Conservation (phyloP, 2,888 invertebrate genomes). For the Drosophila yooni region DNA sequence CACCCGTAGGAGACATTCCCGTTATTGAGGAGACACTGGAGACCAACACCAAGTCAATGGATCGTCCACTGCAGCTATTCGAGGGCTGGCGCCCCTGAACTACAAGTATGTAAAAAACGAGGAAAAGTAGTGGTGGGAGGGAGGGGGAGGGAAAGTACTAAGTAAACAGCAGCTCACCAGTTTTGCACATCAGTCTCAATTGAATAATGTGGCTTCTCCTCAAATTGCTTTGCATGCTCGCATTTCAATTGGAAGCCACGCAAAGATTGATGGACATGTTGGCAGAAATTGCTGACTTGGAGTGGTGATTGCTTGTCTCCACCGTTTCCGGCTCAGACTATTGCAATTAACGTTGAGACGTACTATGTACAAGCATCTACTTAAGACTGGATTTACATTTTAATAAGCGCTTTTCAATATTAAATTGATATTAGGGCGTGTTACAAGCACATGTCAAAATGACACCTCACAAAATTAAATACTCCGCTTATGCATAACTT, state of each 20-base stretch:
- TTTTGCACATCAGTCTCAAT: conserved; percentile 56
- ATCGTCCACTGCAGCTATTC: conserved; percentile 80
- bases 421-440: conserved; percentile 3
- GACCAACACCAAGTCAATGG: conserved; percentile 66
- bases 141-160: not conserved
- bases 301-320: conserved; percentile 47
- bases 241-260: conserved; percentile 56
- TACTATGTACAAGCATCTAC: conserved; percentile 1
- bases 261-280: conserved; percentile 32
- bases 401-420: conserved; percentile 8
- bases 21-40: conserved; percentile 61
- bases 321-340: conserved; percentile 52
- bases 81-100: conserved; percentile 84
- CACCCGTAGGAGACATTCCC: conserved; percentile 78
- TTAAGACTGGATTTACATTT: conserved; percentile 9
- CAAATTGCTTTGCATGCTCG: conserved; percentile 60
- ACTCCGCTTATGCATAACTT: not conserved
- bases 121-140: not conserved
- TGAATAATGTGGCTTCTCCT: conserved; percentile 55
- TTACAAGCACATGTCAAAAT: not conserved
- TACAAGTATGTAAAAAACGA: conserved; percentile 81
- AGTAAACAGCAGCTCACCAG: conserved; percentile 6
- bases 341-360: conserved; percentile 24
- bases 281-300: conserved; percentile 58
- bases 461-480: not conserved